phyloP scores from a whole-genome alignment of 2,888 invertebrate species.

The Chaitophorus viminalis region DNA sequence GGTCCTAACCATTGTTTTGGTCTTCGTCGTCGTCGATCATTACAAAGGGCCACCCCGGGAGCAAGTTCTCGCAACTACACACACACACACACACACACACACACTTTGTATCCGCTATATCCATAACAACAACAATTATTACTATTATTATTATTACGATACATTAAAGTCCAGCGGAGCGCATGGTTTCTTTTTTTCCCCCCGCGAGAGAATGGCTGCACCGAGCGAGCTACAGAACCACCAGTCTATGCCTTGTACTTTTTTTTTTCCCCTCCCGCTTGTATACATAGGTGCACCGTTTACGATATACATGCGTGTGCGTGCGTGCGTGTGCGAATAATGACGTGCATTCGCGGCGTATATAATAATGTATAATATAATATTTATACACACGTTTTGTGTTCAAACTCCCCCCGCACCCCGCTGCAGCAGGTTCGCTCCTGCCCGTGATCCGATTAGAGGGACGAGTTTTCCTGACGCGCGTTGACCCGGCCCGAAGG shows the following conservation, averaged over 20 bases:
- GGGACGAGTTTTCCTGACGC: background rate
- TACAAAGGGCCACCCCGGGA: conserved; percentile 62
- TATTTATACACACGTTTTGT: background rate
- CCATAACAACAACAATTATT: conserved; percentile 60
- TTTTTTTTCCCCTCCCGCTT: background rate
- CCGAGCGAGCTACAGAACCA: background rate
- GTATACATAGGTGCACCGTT: background rate
- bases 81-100: conserved; percentile 34
- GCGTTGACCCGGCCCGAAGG: background rate
- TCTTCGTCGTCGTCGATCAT: conserved; percentile 52
- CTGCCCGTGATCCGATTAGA: conserved; percentile 55
- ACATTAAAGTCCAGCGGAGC: conserved; percentile 54
- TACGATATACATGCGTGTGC: background rate
- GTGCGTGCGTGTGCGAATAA: background rate
- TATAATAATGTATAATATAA: too few species aligned
- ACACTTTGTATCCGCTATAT: conserved; percentile 47
- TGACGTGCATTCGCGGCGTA: background rate
- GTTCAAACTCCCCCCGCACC: background rate
- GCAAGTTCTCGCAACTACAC: conserved; percentile 19
- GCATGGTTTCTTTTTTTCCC: conserved; percentile 31
- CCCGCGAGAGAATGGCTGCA: background rate
- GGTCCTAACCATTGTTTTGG: conserved; percentile 48
- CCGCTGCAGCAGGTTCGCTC: background rate
- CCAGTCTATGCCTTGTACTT: background rate
- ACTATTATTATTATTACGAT: conserved; percentile 57